phyloP scores from a whole-genome alignment of 2,797 vertebrate species.

The Falco cherrug region DNA sequence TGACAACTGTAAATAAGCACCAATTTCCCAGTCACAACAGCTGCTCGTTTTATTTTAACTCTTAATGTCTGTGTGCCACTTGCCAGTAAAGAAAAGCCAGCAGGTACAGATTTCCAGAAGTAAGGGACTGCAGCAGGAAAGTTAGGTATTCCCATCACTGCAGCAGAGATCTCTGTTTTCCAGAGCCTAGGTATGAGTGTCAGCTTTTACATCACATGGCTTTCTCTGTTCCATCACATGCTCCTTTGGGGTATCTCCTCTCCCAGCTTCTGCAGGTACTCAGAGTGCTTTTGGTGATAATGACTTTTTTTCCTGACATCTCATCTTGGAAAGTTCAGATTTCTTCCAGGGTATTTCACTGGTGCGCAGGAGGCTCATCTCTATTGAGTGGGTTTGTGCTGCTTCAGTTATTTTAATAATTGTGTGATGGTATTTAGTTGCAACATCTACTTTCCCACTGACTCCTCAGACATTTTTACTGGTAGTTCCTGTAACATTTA shows the following conservation, averaged over 20 bases:
- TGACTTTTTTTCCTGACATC: neutral
- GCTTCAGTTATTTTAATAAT: constrained; percentile 32
- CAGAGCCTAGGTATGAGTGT: neutral
- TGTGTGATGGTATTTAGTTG: constrained; percentile 3
- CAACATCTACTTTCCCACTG: constrained; percentile 15
- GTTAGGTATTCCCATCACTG: neutral
- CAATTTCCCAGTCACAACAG: too few species aligned
- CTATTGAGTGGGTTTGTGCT: neutral
- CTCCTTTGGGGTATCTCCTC: neutral
- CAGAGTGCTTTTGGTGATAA: neutral
- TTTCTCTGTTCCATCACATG: neutral
- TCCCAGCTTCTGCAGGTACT: neutral
- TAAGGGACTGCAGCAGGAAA: neutral
- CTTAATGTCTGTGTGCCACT: neutral
- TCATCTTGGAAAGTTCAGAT: neutral
- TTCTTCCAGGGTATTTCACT: neutral
- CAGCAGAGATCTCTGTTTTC: neutral
- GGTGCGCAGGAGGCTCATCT: neutral
- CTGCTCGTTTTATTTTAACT: neutral
- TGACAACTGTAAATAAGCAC: neutral
- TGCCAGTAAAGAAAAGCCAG: neutral
- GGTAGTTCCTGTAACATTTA: constrained; percentile 6
- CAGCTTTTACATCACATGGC: neutral
- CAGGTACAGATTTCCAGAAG: neutral
- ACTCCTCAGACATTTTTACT: neutral